Evolutionary conservation across 2,797 vertebrate genomes (phyloP).

Genomic region (Ficedula albicollis): DNA sequence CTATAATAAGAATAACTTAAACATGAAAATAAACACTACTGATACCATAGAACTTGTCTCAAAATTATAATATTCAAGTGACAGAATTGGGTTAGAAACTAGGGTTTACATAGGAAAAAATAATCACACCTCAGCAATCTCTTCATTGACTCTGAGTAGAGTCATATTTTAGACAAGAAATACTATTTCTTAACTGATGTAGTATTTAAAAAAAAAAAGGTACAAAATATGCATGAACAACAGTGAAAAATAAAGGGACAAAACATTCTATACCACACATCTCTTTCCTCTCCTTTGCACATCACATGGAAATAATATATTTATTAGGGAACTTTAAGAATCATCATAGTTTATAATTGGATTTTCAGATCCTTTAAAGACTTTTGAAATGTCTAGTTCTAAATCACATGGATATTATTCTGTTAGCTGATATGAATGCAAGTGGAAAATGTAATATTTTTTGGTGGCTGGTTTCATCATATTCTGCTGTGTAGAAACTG

Average conservation of each 20-base stretch:
- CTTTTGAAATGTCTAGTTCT: constrained; percentile 29
- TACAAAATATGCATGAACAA: not conserved
- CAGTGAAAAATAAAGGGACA: not conserved
- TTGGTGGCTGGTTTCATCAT: constrained; percentile 65
- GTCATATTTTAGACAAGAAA: not conserved
- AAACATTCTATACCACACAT: not conserved
- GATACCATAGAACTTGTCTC: not conserved
- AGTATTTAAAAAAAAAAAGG: not conserved
- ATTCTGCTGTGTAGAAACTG: constrained; percentile 25
- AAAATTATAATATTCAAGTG: not conserved
- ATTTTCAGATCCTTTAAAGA: constrained; percentile 25
- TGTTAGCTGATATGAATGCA: constrained; percentile 50
- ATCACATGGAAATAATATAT: not conserved
- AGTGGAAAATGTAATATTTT: constrained; percentile 65
- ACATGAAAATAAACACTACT: not conserved
- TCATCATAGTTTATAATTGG: not conserved
- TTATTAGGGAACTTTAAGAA: not conserved
- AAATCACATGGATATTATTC: constrained; percentile 55
- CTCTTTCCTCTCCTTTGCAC: not conserved
- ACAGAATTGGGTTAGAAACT: constrained; percentile 28
- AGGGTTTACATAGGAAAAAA: not conserved
- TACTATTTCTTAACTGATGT: not conserved
- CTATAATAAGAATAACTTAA: not conserved
- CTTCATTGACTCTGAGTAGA: not conserved
- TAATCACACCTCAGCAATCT: not conserved